Percentiles rank a stretch among this genome's conserved stretches.
These are phyloP conservation scores for Galeruca laticollis DNA, from an alignment of 2,888 invertebrate species.

Conservation along the genomic window DNA sequence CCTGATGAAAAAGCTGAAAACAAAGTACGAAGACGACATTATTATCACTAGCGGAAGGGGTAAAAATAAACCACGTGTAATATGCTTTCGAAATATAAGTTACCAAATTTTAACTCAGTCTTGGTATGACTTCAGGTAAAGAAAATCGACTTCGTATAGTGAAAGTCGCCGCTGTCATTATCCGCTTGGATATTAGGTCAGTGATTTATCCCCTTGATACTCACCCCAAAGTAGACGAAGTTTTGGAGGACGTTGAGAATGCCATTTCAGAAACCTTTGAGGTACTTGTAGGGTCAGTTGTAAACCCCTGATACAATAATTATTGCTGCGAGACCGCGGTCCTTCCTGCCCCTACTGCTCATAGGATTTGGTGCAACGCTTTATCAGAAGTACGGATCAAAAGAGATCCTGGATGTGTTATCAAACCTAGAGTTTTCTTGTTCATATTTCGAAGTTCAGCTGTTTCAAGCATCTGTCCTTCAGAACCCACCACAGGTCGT, in stretches of 20 bases:
- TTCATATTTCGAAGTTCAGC: too few species aligned
- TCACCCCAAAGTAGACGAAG: not conserved
- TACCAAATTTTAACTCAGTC: not conserved
- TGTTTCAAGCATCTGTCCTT: too few species aligned
- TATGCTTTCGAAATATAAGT: not conserved
- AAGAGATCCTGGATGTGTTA: too few species aligned
- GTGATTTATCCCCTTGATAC: not conserved
- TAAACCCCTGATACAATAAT: too few species aligned
- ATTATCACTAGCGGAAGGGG: not conserved
- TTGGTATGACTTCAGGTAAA: not conserved
- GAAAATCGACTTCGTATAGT: not conserved
- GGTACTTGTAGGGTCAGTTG: too few species aligned
- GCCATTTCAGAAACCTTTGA: too few species aligned
- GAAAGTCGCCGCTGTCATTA: not conserved
- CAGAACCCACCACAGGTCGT: not conserved
- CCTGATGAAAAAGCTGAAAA: not conserved
- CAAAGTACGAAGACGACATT: not conserved
- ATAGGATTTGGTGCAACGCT: too few species aligned
- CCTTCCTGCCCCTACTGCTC: too few species aligned
- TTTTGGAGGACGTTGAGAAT: slow-evolving; percentile 7
- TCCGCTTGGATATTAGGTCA: not conserved
- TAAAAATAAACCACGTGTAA: not conserved
- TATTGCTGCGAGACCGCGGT: too few species aligned
- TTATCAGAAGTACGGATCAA: too few species aligned
- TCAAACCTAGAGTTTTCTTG: too few species aligned